Conservation (phyloP, 1,140 invertebrate species). For the Augochlora pura region DNA sequence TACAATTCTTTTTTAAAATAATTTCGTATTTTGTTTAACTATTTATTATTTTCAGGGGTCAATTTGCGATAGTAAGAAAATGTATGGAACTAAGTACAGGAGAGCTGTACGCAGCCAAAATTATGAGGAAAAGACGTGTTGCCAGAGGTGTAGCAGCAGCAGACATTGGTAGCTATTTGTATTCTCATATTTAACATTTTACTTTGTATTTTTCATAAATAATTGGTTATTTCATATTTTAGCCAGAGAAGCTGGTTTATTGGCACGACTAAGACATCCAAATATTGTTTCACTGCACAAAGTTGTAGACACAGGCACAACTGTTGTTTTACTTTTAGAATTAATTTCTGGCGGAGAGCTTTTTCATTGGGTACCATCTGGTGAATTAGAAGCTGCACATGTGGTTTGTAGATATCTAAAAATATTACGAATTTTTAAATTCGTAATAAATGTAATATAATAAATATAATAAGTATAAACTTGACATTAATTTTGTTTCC, state of each 20-base stretch:
- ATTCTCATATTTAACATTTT: neutral
- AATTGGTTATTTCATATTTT: constrained; percentile 54
- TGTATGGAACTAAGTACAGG: constrained; percentile 82
- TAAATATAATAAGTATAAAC: no score
- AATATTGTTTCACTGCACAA: constrained; percentile 84
- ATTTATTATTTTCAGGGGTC: constrained; percentile 81
- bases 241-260: constrained; percentile 83
- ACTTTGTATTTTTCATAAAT: neutral
- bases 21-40: constrained; percentile 13
- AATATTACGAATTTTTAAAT: neutral
- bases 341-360: constrained; percentile 84
- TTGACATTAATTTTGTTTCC: constrained; percentile 25
- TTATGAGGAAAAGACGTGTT: constrained; percentile 84
- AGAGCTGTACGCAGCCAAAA: constrained; percentile 86
- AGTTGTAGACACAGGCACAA: constrained; percentile 84
- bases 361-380: constrained; percentile 83
- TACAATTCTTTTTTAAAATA: neutral
- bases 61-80: constrained; percentile 87
- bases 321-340: constrained; percentile 85
- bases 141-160: constrained; percentile 81
- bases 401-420: constrained; percentile 72
- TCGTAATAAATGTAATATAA: neutral
- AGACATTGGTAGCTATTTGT: constrained; percentile 78
- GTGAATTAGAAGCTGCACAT: constrained; percentile 84
- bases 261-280: constrained; percentile 83